Evolutionary conservation across 1,140 invertebrate species (phyloP).

Genomic region (Semibalanus balanoides): DNA sequence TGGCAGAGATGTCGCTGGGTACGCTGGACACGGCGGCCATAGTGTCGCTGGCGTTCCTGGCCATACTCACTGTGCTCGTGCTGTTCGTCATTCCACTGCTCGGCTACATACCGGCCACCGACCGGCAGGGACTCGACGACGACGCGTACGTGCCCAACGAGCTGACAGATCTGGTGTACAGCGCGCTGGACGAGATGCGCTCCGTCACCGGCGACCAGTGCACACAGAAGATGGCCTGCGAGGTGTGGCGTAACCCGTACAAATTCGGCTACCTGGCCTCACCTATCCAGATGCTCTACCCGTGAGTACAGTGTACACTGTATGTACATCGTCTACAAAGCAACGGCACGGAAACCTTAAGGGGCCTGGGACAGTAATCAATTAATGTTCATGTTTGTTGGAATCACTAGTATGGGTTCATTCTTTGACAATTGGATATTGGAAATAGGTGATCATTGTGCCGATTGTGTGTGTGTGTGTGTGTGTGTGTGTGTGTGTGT

Average conservation of each 20-base stretch:
- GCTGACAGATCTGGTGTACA: constrained; percentile 3
- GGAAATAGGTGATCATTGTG: too few relatives aligned
- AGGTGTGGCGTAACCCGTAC: background rate
- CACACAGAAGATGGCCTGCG: background rate
- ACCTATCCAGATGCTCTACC: background rate
- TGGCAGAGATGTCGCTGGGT: background rate
- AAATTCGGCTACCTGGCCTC: constrained; percentile 5
- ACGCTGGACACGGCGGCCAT: background rate
- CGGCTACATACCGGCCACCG: background rate
- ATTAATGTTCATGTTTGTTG: too few relatives aligned
- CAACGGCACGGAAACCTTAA: too few relatives aligned
- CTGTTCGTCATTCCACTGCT: constrained; percentile 5
- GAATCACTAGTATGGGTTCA: too few relatives aligned
- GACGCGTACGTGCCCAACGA: background rate
- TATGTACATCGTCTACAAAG: too few relatives aligned
- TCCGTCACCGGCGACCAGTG: background rate
- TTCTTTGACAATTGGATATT: too few relatives aligned
- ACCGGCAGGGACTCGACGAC: background rate
- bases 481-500: too few relatives aligned
- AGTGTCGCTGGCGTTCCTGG: background rate
- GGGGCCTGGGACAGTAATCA: too few relatives aligned
- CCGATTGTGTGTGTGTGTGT: too few relatives aligned
- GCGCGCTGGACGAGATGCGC: background rate
- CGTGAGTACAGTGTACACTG: background rate
- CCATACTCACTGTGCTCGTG: constrained; percentile 2